Evolutionary conservation across 2,797 vertebrate species (phyloP).

Genomic region (Acipenser oxyrinchus): DNA sequence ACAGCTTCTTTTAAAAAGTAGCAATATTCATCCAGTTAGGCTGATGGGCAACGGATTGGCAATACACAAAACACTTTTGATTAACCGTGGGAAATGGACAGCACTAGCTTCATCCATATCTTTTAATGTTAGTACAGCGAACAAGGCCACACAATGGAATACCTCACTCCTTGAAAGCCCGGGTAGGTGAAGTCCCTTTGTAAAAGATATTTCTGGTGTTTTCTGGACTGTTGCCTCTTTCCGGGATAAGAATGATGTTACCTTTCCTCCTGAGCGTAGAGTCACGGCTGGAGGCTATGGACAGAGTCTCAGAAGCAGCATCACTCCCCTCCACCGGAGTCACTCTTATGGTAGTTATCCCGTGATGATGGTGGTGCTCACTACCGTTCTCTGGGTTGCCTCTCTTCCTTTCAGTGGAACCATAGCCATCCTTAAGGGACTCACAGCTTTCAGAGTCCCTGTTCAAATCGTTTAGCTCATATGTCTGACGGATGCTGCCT

Average conservation of each 20-base stretch:
- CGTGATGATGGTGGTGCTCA: constrained; percentile 65
- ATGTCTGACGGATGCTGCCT: constrained; percentile 74
- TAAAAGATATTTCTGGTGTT: constrained; percentile 94
- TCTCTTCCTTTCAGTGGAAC: constrained; percentile 76
- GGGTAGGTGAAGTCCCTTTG: constrained; percentile 85
- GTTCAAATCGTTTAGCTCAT: constrained; percentile 89
- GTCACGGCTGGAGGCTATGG: constrained; percentile 82
- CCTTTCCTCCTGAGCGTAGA: constrained; percentile 85
- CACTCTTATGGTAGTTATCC: constrained; percentile 84
- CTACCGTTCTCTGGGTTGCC: constrained; percentile 66
- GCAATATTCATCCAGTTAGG: constrained; percentile 44
- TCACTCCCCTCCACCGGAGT: constrained; percentile 83
- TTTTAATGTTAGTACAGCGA: constrained; percentile 23
- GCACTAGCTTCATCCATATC: constrained; percentile 38
- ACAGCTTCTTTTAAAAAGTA: constrained; percentile 31
- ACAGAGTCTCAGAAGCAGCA: constrained; percentile 71
- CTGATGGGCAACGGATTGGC: constrained; percentile 50
- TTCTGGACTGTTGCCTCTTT: constrained; percentile 86
- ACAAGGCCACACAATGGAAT: constrained; percentile 34
- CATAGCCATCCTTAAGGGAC: constrained; percentile 70
- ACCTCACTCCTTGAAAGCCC: constrained; percentile 80
- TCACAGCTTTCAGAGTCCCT: constrained; percentile 87
- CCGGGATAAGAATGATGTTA: constrained; percentile 87
- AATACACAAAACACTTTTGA: constrained; percentile 40
- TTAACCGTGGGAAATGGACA: constrained; percentile 37